Percentiles rank a stretch among this genome's conserved stretches.
These are phyloP conservation scores for Anticlea derivata DNA, from an alignment of 2,888 invertebrate species.

Conservation along the genomic window DNA sequence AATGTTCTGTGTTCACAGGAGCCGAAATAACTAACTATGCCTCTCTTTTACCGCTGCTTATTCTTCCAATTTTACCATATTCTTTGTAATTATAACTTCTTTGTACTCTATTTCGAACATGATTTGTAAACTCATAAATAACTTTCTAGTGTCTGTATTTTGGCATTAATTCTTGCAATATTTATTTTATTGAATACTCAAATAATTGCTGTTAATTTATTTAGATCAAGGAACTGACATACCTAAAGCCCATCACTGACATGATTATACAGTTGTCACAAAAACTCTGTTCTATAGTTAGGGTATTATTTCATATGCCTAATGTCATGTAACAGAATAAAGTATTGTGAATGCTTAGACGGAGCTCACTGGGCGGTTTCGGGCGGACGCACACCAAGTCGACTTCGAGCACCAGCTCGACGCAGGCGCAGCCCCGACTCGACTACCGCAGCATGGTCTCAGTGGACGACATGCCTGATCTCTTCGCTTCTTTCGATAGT, in stretches of 20 bases:
- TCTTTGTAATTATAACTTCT: conserved; percentile 26
- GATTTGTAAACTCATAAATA: too few relatives aligned
- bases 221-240: too few relatives aligned
- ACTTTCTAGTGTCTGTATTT: too few relatives aligned
- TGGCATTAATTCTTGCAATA: too few relatives aligned
- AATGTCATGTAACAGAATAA: too few relatives aligned
- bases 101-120: not conserved
- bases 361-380: conserved; percentile 94
- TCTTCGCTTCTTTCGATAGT: conserved; percentile 98
- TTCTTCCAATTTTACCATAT: conserved; percentile 27
- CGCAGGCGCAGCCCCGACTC: conserved; percentile 88
- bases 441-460: conserved; percentile 97
- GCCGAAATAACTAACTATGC: conserved; percentile 21
- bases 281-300: too few relatives aligned
- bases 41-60: conserved; percentile 29
- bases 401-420: conserved; percentile 80
- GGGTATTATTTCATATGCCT: too few relatives aligned
- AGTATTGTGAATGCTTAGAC: conserved; percentile 79
- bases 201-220: too few relatives aligned
- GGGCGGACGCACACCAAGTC: conserved; percentile 89
- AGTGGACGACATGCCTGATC: conserved; percentile 96
- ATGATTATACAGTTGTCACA: too few relatives aligned
- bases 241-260: too few relatives aligned
- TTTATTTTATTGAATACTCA: too few relatives aligned
- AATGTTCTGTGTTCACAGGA: conserved; percentile 19